These are phyloP conservation scores for Rhombomys opimus DNA, from an alignment of 2,113 vertebrate species.

Conservation along the genomic window DNA sequence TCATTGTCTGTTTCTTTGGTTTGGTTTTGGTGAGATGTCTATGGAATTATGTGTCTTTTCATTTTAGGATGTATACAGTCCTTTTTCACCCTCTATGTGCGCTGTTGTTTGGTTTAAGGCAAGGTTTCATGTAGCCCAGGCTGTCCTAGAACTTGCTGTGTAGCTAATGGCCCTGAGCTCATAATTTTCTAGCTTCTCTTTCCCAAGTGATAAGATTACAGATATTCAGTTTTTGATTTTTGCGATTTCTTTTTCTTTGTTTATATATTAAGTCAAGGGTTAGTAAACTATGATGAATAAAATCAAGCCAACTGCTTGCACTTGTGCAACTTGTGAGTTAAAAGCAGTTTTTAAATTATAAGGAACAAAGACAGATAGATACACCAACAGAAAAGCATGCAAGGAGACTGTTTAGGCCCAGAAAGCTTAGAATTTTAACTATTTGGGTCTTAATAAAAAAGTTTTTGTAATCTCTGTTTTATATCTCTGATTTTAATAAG, in stretches of 20 bases:
- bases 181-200: background rate
- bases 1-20: background rate
- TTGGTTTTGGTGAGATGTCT: conserved; percentile 34
- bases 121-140: no score
- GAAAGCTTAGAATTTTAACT: background rate
- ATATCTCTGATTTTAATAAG: background rate
- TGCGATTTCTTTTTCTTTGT: background rate
- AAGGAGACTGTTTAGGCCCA: background rate
- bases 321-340: background rate
- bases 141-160: background rate
- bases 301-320: background rate
- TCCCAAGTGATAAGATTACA: background rate
- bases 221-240: background rate
- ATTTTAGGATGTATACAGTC: background rate
- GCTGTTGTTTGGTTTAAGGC: background rate
- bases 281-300: background rate
- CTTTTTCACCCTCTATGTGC: background rate
- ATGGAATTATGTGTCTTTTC: background rate
- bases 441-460: background rate
- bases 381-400: background rate
- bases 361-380: background rate
- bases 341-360: background rate
- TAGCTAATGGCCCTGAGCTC: background rate
- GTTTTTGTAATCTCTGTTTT: conserved; percentile 7
- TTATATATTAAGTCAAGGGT: background rate